A percentile compares a stretch with the other conserved stretches of the same genome.
Evolutionary conservation across 2,888 invertebrate species (phyloP).

Genomic region (Leptothorax acervorum): DNA sequence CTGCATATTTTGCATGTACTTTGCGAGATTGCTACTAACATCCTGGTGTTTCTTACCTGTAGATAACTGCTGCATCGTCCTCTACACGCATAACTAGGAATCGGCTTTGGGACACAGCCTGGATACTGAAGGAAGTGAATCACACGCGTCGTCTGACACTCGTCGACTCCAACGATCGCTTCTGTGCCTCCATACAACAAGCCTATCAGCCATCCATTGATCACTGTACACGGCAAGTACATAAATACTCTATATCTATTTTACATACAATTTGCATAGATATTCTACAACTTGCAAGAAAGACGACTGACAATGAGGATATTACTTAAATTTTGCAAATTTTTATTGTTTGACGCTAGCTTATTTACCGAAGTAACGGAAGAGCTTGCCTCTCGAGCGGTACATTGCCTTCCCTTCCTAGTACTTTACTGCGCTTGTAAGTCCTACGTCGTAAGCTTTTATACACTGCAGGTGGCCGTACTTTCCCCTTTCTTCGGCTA

Average conservation of each 20-base stretch:
- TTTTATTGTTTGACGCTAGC: not conserved
- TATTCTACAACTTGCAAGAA: not conserved
- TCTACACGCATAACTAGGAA: conserved; percentile 97
- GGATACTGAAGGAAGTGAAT: conserved; percentile 96
- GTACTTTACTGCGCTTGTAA: conserved; percentile 70
- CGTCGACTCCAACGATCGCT: conserved; percentile 88
- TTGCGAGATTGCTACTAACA: not conserved
- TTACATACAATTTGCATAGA: not conserved
- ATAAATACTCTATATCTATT: conserved; percentile 22
- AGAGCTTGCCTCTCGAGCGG: conserved; percentile 61
- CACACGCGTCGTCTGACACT: conserved; percentile 96
- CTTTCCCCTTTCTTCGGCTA: conserved; percentile 67
- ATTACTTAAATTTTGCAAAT: conserved; percentile 24
- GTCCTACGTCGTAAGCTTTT: conserved; percentile 70
- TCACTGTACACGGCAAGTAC: conserved; percentile 78
- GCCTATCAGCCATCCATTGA: conserved; percentile 73
- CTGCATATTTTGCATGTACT: not conserved
- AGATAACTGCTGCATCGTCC: conserved; percentile 96
- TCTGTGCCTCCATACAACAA: conserved; percentile 72
- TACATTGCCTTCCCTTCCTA: conserved; percentile 66
- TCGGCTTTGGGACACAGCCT: conserved; percentile 96
- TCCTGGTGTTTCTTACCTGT: conserved; percentile 88
- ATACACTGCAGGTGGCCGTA: conserved; percentile 74
- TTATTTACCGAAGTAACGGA: conserved; percentile 68
- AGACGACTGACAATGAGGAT: not conserved